Evolutionary conservation across 2,797 vertebrate genomes (phyloP).

Genomic region (Sorex maritimensis): DNA sequence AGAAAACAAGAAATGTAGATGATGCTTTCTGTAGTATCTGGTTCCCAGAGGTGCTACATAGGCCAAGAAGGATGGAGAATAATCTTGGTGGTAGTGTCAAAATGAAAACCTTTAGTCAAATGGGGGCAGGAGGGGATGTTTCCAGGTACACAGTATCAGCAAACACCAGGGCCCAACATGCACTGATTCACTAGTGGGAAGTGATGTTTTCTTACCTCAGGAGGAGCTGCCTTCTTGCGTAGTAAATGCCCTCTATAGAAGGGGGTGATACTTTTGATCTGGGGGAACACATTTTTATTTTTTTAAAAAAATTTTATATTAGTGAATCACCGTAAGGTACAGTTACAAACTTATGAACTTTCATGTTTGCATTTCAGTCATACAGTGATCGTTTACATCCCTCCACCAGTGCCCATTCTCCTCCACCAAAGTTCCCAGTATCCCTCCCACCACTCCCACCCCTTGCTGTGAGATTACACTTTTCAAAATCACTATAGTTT

Average conservation of each 20-base stretch:
- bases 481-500: neutral
- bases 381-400: no score
- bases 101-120: neutral
- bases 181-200: neutral
- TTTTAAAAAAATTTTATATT: no score
- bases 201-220: neutral
- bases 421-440: no score
- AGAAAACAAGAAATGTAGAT: neutral
- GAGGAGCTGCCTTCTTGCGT: neutral
- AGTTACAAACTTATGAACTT: no score
- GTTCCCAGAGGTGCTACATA: neutral
- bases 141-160: neutral
- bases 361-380: no score
- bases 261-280: neutral
- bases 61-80: neutral
- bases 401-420: no score
- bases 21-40: neutral
- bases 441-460: no score
- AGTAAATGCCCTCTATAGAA: neutral
- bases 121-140: neutral
- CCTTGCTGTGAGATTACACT: neutral
- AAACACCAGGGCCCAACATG: neutral
- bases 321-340: no score
- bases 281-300: neutral
- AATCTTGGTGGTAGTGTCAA: neutral